phyloP scores from a whole-genome alignment of 2,797 vertebrate species.

The Dromococcyx pavoninus region DNA sequence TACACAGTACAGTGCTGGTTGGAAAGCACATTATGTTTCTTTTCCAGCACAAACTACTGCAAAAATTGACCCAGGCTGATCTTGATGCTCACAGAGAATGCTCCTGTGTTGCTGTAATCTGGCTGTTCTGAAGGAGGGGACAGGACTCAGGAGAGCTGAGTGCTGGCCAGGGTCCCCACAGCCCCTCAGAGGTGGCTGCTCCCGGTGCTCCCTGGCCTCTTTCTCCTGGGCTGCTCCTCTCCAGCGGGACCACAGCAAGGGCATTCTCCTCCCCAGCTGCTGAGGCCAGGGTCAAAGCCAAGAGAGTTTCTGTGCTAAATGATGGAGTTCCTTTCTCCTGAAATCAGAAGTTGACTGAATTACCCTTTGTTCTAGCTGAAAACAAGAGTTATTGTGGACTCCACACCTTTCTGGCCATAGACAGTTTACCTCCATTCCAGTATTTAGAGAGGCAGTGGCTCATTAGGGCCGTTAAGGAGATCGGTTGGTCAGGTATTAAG shows the following conservation, averaged over 20 bases:
- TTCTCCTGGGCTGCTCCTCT: neutral
- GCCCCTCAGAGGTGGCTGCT: neutral
- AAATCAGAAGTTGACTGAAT: neutral
- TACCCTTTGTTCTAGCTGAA: neutral
- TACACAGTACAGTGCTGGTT: neutral
- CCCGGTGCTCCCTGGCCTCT: fast-evolving
- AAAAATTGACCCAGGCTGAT: neutral
- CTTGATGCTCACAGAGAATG: neutral
- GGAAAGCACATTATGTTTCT: neutral
- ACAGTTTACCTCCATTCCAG: conserved; percentile 62
- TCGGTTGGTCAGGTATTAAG: conserved; percentile 79
- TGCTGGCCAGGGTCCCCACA: fast-evolving
- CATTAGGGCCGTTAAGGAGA: conserved; percentile 74
- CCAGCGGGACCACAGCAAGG: fast-evolving
- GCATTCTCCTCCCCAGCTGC: neutral
- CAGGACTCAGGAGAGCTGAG: neutral
- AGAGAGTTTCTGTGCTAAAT: neutral
- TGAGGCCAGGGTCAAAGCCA: neutral
- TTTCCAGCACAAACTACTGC: neutral
- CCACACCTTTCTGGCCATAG: neutral
- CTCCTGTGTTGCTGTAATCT: neutral
- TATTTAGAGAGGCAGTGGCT: conserved; percentile 73
- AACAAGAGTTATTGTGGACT: neutral
- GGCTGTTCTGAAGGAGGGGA: neutral
- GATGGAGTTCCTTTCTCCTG: neutral